Percentiles rank a stretch among this genome's conserved stretches.
phyloP scores from a whole-genome alignment of 2,888 invertebrate genomes.

The Agriopis aurantiaria region DNA sequence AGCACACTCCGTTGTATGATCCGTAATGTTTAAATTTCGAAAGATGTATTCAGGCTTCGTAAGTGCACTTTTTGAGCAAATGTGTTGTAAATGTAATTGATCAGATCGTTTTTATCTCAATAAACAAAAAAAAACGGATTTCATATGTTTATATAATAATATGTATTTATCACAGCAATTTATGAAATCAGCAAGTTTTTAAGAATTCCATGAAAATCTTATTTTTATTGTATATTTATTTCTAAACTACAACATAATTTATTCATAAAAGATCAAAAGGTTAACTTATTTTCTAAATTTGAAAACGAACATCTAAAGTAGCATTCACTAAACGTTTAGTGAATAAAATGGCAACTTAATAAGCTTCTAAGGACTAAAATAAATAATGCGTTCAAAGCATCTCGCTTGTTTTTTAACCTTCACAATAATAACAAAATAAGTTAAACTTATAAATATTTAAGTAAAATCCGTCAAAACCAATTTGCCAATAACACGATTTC shows the following conservation, averaged over 20 bases:
- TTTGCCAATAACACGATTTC: constrained; percentile 21
- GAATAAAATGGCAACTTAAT: constrained; percentile 8
- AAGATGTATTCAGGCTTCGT: too few species aligned
- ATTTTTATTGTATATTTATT: too few species aligned
- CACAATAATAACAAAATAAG: constrained; percentile 11
- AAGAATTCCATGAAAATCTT: too few species aligned
- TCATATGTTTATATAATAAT: too few species aligned
- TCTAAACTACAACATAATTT: neutral
- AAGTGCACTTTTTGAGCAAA: too few species aligned
- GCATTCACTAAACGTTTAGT: constrained; percentile 3
- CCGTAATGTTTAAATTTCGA: too few species aligned
- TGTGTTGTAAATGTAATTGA: too few species aligned
- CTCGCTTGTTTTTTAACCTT: constrained; percentile 16
- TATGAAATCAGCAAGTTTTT: too few species aligned
- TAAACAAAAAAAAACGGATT: too few species aligned
- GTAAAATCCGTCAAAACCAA: constrained; percentile 24
- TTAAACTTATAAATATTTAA: constrained; percentile 6
- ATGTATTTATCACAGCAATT: too few species aligned
- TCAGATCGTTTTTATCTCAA: too few species aligned
- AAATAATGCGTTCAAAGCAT: constrained; percentile 7
- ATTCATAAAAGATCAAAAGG: neutral
- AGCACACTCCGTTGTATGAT: too few species aligned
- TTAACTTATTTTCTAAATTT: neutral
- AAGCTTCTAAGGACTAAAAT: neutral
- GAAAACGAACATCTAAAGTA: neutral